These are phyloP conservation scores for Isaurus tuberculatus DNA, from an alignment of 92 coral and sea anemone genomes.

Conservation along the genomic window DNA sequence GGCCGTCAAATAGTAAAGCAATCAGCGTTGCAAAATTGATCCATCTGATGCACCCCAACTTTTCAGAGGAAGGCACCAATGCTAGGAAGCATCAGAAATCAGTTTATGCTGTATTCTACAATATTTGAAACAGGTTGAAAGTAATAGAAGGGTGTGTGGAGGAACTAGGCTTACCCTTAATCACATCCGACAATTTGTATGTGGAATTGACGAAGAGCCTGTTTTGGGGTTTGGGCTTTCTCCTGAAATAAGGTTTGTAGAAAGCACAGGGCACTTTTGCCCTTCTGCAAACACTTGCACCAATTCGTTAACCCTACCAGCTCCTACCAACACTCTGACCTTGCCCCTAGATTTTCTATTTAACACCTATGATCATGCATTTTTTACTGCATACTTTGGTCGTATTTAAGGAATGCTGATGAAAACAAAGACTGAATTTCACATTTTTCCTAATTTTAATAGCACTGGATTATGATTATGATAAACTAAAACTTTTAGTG, in stretches of 20 bases:
- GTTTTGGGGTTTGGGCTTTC: conserved; percentile 49
- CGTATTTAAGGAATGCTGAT: conserved; percentile 7
- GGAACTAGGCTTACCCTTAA: conserved; percentile 43
- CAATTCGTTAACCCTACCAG: background rate
- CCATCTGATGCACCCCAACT: conserved; percentile 45
- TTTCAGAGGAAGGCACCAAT: conserved; percentile 55
- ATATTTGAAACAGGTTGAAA: conserved; percentile 51
- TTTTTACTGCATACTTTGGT: conserved; percentile 3
- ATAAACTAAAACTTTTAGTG: background rate
- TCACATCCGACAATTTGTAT: conserved; percentile 55
- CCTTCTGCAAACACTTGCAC: conserved; percentile 21
- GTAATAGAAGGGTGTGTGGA: conserved; percentile 50
- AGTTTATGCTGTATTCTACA: conserved; percentile 44
- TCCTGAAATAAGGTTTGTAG: conserved; percentile 45
- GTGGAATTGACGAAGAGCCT: conserved; percentile 68
- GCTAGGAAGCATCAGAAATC: conserved; percentile 34
- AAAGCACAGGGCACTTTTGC: background rate
- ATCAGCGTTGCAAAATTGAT: conserved; percentile 44
- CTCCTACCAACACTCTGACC: background rate
- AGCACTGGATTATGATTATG: background rate
- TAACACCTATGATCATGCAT: conserved; percentile 4
- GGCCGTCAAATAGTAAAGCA: conserved; percentile 32
- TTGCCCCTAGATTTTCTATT: conserved; percentile 8
- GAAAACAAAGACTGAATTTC: background rate
- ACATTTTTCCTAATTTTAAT: background rate